Conservation (phyloP, 2,888 invertebrate genomes). For the Lasiommata megera region DNA sequence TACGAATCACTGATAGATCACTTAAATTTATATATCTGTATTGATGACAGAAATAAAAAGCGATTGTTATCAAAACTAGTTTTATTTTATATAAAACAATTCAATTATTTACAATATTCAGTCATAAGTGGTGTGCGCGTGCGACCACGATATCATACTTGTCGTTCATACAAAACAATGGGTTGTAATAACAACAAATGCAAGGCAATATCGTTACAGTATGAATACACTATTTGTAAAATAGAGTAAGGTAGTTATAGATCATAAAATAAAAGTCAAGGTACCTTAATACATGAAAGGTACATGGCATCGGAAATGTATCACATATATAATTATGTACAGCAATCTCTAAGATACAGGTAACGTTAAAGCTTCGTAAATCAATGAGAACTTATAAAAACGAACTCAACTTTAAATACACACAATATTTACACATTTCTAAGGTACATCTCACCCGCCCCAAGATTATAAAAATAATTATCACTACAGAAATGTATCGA, state of each 20-base stretch:
- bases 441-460: conserved; percentile 47
- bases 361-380: conserved; percentile 65
- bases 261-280: conserved; percentile 17
- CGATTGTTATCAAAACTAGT: conserved; percentile 53
- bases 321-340: conserved; percentile 64
- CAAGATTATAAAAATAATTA: conserved; percentile 39
- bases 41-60: conserved; percentile 5
- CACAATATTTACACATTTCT: conserved; percentile 46
- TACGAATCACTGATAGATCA: too few species aligned
- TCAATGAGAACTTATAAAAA: conserved; percentile 38
- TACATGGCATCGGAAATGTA: conserved; percentile 69
- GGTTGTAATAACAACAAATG: conserved; percentile 34
- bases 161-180: conserved; percentile 35
- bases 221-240: conserved; percentile 35
- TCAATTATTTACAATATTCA: conserved; percentile 76
- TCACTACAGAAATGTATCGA: conserved; percentile 39
- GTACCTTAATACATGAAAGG: conserved; percentile 32
- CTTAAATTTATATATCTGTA: too few species aligned
- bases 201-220: conserved; percentile 34
- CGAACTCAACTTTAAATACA: conserved; percentile 39
- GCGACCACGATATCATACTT: conserved; percentile 40
- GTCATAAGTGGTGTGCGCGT: conserved; percentile 60
- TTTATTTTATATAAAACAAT: conserved; percentile 72
- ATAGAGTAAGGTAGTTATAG: conserved; percentile 34
- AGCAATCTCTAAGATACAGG: conserved; percentile 50